Percentiles rank a stretch among this genome's conserved stretches.
phyloP scores from a whole-genome alignment of 2,888 invertebrate genomes.

The Dioctria linearis region DNA sequence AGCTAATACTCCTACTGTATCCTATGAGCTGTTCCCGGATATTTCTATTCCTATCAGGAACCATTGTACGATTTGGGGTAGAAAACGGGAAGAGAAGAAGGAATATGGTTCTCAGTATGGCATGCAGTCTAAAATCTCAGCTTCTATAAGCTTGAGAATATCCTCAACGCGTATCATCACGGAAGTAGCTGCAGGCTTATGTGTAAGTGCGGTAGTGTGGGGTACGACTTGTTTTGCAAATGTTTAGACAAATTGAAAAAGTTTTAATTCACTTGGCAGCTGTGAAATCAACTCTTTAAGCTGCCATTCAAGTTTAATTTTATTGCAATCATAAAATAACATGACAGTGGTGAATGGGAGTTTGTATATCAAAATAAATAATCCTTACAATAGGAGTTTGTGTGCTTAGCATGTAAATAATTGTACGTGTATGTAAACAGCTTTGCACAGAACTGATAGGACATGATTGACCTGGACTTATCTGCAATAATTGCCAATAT shows the following conservation, averaged over 20 bases:
- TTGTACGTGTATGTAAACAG: no score
- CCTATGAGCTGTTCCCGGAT: constrained; percentile 27
- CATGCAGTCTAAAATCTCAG: background rate
- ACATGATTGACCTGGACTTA: no score
- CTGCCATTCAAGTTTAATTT: constrained; percentile 45
- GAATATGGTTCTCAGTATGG: background rate
- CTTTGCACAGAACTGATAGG: no score
- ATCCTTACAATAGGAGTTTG: no score
- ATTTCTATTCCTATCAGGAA: background rate
- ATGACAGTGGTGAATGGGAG: constrained; percentile 19
- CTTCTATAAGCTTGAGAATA: constrained; percentile 1
- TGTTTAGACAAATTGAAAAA: constrained; percentile 47
- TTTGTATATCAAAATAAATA: no score
- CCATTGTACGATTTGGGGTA: background rate
- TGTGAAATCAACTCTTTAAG: constrained; percentile 43
- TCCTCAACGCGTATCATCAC: background rate
- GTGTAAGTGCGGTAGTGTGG: background rate
- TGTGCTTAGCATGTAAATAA: no score
- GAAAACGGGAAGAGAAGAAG: no score
- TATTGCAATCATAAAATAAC: constrained; percentile 45
- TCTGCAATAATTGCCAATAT: no score
- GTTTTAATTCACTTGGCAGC: constrained; percentile 44
- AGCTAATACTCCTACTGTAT: constrained; percentile 40
- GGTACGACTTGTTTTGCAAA: constrained; percentile 43
- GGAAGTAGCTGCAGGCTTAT: background rate